Base-by-base conservation (phyloP, 1,140 invertebrate genomes). In the Campoletis sonorensis region DNA sequence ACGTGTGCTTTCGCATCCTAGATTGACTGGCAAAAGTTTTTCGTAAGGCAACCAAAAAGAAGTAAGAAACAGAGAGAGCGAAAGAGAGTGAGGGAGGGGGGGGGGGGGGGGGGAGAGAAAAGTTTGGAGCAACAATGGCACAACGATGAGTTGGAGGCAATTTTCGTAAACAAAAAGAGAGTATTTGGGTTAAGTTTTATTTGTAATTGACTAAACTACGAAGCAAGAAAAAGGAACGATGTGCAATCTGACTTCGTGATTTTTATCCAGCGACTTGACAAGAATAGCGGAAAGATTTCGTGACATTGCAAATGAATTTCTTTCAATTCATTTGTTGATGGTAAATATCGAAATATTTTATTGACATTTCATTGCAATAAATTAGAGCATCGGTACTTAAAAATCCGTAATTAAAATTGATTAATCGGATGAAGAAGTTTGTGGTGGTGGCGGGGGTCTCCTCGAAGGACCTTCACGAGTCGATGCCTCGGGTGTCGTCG, bases 391-490 rank as follows among this genome's bases (percentile, higher is more conserved):
- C 40, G n/a, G n/a, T n/a, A 45, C 13, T 45, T 5, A 45, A 13
- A 45, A 13, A 11, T 37, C 37, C n/a, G n/a, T n/a, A 33, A 33
- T 33, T 7, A 33, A 33, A 4, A 33, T 33, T 33, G 8, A 13
- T 45, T 11, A 45, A 13, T 45, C 8, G 40, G 40, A 45, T 33
- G 30, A 7, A 4, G 30, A 33, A 4, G 30, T 2, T 33, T 2
- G 30, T 33, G 40, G 40, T 13, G 40, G 40, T 13, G 40, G 40
- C 8, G 40, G 40, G 13, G 40, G 40, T 45, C 40, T 45, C 40
- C 40, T 81, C 49, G 70, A 71, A 21, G 27, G 68, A 37, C 58
- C 54, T 51, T 64, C 18, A 26, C 40, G 79, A 26, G 33, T 76
- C 23, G 80, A 49, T 51, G 37, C 30, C 23, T 45, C 49, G 2